Evolutionary conservation across 2,113 vertebrate species (phyloP).

Genomic region (Solenodon paradoxus): DNA sequence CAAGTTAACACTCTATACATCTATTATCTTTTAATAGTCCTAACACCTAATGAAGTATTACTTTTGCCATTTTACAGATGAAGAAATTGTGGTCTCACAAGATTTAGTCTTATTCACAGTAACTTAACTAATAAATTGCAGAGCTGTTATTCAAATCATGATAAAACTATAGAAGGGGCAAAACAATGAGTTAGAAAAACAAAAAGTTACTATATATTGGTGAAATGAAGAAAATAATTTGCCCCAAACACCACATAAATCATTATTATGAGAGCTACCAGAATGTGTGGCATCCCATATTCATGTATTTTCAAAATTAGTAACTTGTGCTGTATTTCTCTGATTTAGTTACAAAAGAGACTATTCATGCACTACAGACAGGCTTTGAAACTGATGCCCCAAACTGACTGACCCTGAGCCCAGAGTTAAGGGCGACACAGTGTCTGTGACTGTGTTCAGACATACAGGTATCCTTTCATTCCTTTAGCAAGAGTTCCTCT

Average conservation of each 20-base stretch:
- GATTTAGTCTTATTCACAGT: neutral
- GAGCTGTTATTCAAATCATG: neutral
- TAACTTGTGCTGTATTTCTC: neutral
- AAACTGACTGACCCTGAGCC: neutral
- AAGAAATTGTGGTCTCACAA: neutral
- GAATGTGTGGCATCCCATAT: neutral
- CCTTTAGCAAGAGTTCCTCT: neutral
- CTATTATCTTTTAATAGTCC: neutral
- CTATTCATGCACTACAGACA: neutral
- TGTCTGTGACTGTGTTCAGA: neutral
- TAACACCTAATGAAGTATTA: neutral
- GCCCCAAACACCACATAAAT: neutral
- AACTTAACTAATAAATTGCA: neutral
- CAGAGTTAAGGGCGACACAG: neutral
- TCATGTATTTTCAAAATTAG: neutral
- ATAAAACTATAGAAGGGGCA: neutral
- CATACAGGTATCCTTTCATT: neutral
- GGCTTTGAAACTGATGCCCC: neutral
- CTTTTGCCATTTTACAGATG: neutral
- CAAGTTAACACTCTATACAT: neutral
- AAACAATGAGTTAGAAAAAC: neutral
- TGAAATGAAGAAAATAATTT: neutral
- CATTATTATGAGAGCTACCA: neutral
- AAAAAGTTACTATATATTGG: neutral
- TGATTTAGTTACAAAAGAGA: neutral